phyloP scores from a whole-genome alignment of 92 coral and sea anemone genomes.

The Bergia sp. region DNA sequence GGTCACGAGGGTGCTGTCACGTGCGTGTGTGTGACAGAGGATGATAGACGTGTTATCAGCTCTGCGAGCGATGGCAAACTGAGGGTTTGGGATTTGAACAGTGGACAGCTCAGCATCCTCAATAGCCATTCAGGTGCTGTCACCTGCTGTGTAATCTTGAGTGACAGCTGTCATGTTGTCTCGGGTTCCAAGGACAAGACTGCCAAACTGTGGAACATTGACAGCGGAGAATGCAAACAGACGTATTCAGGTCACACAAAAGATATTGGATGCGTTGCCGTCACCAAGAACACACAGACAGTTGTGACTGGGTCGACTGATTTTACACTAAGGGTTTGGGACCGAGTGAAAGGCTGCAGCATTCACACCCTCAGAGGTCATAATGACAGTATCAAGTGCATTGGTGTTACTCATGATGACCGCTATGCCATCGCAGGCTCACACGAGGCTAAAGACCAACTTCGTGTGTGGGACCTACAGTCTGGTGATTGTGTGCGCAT shows the following conservation, averaged over 20 bases:
- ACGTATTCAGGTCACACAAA: conserved; percentile 68
- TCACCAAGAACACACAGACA: conserved; percentile 54
- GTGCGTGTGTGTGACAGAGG: conserved; percentile 52
- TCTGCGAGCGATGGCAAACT: conserved; percentile 68
- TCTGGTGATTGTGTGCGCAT: conserved; percentile 63
- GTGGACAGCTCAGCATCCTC: conserved; percentile 49
- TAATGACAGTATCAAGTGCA: conserved; percentile 71
- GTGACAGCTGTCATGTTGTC: conserved; percentile 55
- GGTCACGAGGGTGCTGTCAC: conserved; percentile 71
- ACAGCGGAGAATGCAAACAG: conserved; percentile 51
- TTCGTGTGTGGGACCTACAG: conserved; percentile 76
- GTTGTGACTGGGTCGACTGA: conserved; percentile 82
- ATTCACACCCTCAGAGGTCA: conserved; percentile 62
- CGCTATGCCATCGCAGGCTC: conserved; percentile 81
- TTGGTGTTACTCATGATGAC: conserved; percentile 70
- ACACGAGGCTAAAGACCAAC: conserved; percentile 78
- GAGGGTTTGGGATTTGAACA: conserved; percentile 44
- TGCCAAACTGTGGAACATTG: conserved; percentile 69
- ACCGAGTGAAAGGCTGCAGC: conserved; percentile 44
- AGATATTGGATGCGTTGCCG: conserved; percentile 69
- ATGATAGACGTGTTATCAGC: conserved; percentile 59
- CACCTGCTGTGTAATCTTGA: conserved; percentile 51
- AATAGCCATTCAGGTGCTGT: conserved; percentile 70
- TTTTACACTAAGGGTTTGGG: conserved; percentile 72
- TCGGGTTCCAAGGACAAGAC: conserved; percentile 83